phyloP scores from a whole-genome alignment of 1,140 invertebrate species.

The Drosophila littoralis region DNA sequence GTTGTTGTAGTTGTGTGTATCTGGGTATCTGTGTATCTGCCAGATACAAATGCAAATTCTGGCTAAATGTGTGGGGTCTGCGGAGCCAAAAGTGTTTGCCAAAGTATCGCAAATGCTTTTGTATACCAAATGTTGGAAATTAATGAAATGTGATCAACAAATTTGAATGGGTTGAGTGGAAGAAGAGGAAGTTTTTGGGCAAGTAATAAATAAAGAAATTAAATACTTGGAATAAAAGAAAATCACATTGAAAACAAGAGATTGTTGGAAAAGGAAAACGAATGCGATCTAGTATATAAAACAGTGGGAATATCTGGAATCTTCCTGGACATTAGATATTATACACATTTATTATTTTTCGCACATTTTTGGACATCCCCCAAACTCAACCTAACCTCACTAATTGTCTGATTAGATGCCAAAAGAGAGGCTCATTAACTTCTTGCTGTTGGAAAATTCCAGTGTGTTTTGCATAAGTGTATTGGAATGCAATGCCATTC shows the following conservation, averaged over 20 bases:
- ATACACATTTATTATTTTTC: too few species aligned
- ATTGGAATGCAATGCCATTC: slow-evolving; percentile 26
- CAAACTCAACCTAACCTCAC: too few species aligned
- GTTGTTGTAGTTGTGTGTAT: neutral
- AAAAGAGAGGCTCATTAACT: neutral
- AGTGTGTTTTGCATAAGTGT: neutral
- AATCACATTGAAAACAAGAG: neutral
- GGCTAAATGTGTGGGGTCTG: slow-evolving; percentile 18
- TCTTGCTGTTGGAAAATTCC: slow-evolving; percentile 7
- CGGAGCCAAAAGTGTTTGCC: slow-evolving; percentile 15
- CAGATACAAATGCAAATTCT: slow-evolving; percentile 37
- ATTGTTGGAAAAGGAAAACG: too few species aligned
- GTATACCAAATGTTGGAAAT: slow-evolving; percentile 11
- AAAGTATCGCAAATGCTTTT: slow-evolving; percentile 18
- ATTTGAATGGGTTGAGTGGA: neutral
- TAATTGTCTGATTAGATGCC: neutral
- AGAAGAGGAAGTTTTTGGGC: neutral
- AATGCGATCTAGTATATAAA: too few species aligned
- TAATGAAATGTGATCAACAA: slow-evolving; percentile 33
- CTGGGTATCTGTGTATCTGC: slow-evolving; percentile 30
- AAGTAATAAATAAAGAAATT: neutral
- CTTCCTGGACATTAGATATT: too few species aligned
- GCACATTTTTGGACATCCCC: too few species aligned
- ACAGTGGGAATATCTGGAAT: too few species aligned
- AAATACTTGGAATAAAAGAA: slow-evolving; percentile 1